phyloP scores from a whole-genome alignment of 2,113 vertebrate species.

The Vidua chalybeata region DNA sequence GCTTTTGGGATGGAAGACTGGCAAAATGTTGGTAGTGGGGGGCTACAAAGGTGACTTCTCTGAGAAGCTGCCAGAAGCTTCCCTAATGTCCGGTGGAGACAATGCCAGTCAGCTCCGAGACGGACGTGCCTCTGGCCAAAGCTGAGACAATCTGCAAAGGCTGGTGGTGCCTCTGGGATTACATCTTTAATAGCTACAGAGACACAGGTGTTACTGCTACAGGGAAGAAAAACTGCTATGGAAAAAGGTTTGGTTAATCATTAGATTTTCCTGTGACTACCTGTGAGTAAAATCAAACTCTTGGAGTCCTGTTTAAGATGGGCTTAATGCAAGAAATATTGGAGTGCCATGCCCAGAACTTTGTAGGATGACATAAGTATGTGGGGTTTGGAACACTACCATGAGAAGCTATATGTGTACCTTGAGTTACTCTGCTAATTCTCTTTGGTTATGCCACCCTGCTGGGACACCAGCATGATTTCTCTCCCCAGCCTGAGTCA shows the following conservation, averaged over 20 bases:
- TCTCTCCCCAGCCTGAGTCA: neutral
- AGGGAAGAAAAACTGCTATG: neutral
- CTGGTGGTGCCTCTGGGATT: neutral
- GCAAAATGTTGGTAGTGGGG: neutral
- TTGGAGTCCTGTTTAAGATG: neutral
- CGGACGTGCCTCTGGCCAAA: fast-evolving
- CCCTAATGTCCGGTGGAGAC: fast-evolving
- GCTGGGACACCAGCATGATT: neutral
- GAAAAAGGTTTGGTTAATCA: constrained; percentile 26
- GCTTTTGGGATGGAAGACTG: neutral
- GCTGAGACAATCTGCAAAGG: neutral
- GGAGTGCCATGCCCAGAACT: neutral
- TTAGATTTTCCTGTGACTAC: neutral
- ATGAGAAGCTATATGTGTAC: neutral
- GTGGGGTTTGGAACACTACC: neutral
- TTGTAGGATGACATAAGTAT: neutral
- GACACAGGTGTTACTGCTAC: neutral
- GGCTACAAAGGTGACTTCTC: neutral
- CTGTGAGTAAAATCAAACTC: constrained; percentile 31
- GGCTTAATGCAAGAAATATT: neutral
- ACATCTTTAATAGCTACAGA: neutral
- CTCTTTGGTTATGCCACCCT: neutral
- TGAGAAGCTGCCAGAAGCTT: neutral
- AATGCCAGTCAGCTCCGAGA: fast-evolving
- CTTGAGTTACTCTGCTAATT: neutral